Conservation (phyloP, 2,797 vertebrate genomes). For the Pachyuromys duprasi region DNA sequence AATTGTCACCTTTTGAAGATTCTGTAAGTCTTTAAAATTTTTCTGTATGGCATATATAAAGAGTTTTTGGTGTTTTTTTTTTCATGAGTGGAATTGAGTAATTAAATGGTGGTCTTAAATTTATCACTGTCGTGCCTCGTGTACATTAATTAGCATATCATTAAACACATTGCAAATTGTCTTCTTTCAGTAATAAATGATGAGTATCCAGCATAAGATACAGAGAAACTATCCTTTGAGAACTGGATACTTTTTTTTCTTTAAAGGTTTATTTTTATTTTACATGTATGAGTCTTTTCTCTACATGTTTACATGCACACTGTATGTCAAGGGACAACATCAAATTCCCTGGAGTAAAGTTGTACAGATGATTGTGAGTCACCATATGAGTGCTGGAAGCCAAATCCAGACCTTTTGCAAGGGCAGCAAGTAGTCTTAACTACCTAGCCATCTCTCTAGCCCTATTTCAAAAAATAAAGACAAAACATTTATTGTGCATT, state of each 20-base stretch:
- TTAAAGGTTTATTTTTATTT: neutral
- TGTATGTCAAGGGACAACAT: neutral
- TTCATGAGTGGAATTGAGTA: neutral
- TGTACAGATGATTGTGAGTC: neutral
- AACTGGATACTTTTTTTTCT: neutral
- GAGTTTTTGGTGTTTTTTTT: conserved; percentile 2
- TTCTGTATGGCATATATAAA: conserved; percentile 3
- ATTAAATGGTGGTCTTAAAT: conserved; percentile 37
- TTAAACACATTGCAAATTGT: neutral
- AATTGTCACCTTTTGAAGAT: neutral
- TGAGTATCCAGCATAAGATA: neutral
- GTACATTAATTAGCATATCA: neutral
- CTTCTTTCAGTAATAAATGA: neutral
- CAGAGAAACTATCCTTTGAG: neutral
- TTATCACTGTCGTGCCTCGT: neutral
- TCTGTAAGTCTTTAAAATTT: conserved; percentile 34
- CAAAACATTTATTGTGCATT: neutral
- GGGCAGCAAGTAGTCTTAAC: neutral
- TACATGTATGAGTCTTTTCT: neutral
- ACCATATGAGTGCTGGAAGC: neutral
- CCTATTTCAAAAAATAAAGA: neutral
- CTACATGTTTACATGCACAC: neutral
- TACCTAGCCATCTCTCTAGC: neutral
- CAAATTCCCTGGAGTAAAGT: too few species aligned
- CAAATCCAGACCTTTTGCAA: neutral